phyloP scores from a whole-genome alignment of 2,888 invertebrate genomes.

The Maniola hyperantus region DNA sequence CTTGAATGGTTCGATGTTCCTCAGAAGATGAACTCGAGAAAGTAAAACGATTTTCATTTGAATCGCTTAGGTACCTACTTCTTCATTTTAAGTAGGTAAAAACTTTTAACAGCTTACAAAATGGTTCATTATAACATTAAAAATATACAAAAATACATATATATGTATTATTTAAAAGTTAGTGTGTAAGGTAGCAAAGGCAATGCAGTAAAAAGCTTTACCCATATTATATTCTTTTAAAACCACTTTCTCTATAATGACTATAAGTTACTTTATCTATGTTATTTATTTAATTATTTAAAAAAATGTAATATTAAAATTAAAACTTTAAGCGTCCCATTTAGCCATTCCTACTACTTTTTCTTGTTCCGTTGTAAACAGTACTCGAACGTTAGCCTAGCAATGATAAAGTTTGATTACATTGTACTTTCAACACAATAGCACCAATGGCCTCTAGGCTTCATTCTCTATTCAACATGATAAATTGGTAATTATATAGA shows the following conservation, averaged over 20 bases:
- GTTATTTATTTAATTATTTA: too few species aligned
- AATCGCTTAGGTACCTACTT: not conserved
- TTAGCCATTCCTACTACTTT: not conserved
- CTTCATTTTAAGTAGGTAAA: too few species aligned
- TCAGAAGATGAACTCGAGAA: not conserved
- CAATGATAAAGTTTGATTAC: constrained; percentile 21
- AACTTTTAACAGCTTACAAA: too few species aligned
- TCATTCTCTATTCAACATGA: constrained; percentile 34
- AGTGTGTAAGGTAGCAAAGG: too few species aligned
- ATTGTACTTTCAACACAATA: constrained; percentile 34
- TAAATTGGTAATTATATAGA: constrained; percentile 31
- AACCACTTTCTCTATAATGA: too few species aligned
- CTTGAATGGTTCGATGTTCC: constrained; percentile 16
- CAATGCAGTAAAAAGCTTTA: too few species aligned
- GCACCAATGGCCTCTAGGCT: constrained; percentile 31
- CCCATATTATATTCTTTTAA: too few species aligned
- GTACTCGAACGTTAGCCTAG: not conserved
- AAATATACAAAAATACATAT: too few species aligned
- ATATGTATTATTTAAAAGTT: not conserved
- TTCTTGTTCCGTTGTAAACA: not conserved
- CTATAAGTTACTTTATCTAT: too few species aligned
- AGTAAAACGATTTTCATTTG: constrained; percentile 2
- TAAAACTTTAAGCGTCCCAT: too few species aligned
- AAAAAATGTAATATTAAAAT: too few species aligned
- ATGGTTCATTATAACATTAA: too few species aligned